Conservation (phyloP, 2,113 vertebrate genomes). For the Eptesicus fuscus region DNA sequence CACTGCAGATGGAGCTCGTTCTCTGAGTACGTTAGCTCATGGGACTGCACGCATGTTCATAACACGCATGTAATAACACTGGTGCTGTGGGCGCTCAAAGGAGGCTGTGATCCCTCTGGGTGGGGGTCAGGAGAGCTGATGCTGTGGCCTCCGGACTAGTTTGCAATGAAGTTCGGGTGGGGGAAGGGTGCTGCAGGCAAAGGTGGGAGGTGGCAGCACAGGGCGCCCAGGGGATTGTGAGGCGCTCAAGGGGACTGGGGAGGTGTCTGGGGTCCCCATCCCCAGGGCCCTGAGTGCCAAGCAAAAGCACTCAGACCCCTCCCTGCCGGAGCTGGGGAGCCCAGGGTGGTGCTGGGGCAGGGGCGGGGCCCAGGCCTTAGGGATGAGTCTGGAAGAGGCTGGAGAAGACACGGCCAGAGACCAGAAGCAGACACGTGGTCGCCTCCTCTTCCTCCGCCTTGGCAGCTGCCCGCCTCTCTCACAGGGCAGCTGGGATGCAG, state of each 20-base stretch:
- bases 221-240: background rate
- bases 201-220: background rate
- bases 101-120: background rate
- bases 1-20: background rate
- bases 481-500: background rate
- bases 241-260: background rate
- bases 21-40: background rate
- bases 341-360: background rate
- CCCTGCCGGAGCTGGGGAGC: background rate
- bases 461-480: background rate
- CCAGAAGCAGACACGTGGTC: background rate
- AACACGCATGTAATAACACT: background rate
- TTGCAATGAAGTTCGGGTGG: background rate
- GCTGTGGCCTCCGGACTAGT: background rate
- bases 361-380: background rate
- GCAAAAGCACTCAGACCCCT: background rate
- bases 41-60: rapidly evolving
- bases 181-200: background rate
- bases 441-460: background rate
- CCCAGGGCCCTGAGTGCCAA: background rate
- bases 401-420: background rate
- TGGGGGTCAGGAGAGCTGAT: background rate
- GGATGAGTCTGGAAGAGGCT: background rate
- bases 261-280: too few species aligned
- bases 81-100: background rate